Percentiles rank a stretch among this genome's conserved stretches.
phyloP scores from a whole-genome alignment of 2,113 vertebrate genomes.

The Macrotus californicus region DNA sequence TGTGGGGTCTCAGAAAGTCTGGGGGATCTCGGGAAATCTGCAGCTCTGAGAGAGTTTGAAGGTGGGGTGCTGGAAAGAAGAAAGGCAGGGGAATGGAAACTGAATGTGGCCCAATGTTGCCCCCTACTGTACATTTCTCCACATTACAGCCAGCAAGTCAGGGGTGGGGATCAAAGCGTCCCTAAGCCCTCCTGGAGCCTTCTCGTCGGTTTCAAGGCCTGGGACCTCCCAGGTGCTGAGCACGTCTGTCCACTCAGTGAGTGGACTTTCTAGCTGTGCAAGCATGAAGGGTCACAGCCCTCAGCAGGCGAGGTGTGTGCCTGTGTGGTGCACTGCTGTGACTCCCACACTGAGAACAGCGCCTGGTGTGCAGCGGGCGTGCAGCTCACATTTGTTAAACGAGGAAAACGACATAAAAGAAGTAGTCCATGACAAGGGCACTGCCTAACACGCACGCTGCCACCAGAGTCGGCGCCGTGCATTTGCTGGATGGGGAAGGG shows the following conservation, averaged over 20 bases:
- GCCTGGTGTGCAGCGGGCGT: background rate
- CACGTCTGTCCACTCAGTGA: accelerated
- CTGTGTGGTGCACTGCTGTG: background rate
- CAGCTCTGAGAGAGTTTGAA: background rate
- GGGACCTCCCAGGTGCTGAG: background rate
- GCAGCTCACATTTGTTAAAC: background rate
- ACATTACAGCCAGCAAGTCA: background rate
- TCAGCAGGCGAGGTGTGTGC: background rate
- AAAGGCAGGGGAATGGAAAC: accelerated
- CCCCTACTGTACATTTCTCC: background rate
- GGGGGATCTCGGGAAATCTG: background rate
- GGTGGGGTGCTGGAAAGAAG: accelerated
- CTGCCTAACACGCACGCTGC: background rate
- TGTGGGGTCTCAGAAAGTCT: background rate
- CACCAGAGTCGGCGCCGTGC: background rate
- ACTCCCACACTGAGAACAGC: background rate
- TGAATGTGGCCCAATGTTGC: background rate
- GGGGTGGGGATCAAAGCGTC: accelerated
- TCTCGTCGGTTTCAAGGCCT: background rate
- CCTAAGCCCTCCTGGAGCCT: accelerated
- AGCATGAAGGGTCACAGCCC: accelerated
- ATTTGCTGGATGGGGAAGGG: background rate
- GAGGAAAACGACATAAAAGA: background rate
- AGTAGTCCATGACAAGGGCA: background rate
- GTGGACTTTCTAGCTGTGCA: no score